Evolutionary conservation across 2,797 vertebrate species (phyloP).

Genomic region (Fringilla coelebs): DNA sequence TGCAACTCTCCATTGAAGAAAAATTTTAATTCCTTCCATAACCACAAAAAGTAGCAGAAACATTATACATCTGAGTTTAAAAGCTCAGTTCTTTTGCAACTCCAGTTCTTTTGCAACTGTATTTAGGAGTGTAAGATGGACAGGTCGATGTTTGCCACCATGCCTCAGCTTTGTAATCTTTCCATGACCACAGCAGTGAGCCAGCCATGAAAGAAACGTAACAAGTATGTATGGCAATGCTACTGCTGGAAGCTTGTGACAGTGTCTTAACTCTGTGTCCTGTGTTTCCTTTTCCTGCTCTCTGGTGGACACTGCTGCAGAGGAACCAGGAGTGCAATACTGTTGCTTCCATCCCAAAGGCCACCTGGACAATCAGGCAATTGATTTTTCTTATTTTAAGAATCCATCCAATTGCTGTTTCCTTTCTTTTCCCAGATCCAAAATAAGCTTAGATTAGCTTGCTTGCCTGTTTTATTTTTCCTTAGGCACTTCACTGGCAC

Average conservation of each 20-base stretch:
- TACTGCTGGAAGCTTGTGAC: not conserved
- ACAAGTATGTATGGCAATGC: not conserved
- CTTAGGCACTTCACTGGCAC: accelerated
- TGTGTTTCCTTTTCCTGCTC: not conserved
- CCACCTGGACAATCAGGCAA: not conserved
- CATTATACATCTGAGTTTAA: not conserved
- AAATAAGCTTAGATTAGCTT: not conserved
- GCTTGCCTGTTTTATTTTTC: not conserved
- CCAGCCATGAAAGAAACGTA: not conserved
- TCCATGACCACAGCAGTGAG: not conserved
- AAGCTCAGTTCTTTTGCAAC: not conserved
- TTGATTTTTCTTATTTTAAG: not conserved
- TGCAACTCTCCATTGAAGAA: not conserved
- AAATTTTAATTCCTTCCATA: not conserved
- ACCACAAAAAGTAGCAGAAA: not conserved
- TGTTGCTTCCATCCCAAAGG: not conserved
- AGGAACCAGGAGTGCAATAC: not conserved
- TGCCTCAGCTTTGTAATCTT: not conserved
- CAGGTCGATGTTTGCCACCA: not conserved
- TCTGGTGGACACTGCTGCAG: not conserved
- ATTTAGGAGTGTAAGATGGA: not conserved
- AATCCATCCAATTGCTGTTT: not conserved
- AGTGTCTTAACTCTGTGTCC: not conserved
- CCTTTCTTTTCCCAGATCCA: not conserved
- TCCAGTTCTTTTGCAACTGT: not conserved